These are phyloP conservation scores for Nasonia giraulti DNA, from an alignment of 1,140 invertebrate species.

Conservation along the genomic window DNA sequence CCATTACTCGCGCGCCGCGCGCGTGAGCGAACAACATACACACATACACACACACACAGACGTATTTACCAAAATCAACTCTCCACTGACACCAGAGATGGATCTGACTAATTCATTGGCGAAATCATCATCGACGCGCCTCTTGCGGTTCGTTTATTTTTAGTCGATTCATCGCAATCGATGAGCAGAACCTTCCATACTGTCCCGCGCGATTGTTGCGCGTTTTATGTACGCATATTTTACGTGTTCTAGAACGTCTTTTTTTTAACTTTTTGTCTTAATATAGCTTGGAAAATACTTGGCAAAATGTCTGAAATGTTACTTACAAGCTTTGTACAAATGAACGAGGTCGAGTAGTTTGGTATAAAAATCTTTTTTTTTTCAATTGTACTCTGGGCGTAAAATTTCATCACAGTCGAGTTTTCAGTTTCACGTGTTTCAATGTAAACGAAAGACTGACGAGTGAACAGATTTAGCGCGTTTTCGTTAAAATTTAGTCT, in stretches of 20 bases:
- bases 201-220: background rate
- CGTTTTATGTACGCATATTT: background rate
- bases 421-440: background rate
- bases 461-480: background rate
- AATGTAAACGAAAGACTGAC: background rate
- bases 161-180: conserved; percentile 10
- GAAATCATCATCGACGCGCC: conserved; percentile 25
- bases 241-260: background rate
- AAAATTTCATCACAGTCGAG: conserved; percentile 38
- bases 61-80: conserved; percentile 34
- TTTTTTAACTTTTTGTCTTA: background rate
- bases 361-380: background rate
- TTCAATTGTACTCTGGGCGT: conserved; percentile 29
- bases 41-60: background rate
- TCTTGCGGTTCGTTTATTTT: conserved; percentile 33
- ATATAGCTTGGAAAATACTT: background rate
- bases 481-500: background rate
- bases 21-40: background rate
- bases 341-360: background rate
- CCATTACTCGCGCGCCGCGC: background rate
- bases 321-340: background rate
- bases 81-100: conserved; percentile 42
- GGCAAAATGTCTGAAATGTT: background rate
- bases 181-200: conserved; percentile 34
- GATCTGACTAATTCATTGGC: conserved; percentile 30